Evolutionary conservation across 2,888 invertebrate genomes (phyloP).

Genomic region (Dicyrtomina minuta): DNA sequence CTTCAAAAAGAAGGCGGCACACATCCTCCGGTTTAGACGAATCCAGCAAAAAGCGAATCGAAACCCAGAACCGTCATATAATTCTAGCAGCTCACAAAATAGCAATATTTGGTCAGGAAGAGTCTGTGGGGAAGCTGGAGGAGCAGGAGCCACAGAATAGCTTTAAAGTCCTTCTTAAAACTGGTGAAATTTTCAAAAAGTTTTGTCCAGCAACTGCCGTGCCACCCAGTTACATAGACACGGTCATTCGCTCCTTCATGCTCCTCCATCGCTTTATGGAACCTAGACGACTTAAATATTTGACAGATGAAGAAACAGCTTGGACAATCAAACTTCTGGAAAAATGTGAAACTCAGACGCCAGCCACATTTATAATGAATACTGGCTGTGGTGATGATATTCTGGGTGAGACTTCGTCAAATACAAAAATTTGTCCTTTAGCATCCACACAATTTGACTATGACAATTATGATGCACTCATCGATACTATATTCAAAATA

Average conservation of each 20-base stretch:
- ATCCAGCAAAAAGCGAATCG: neutral
- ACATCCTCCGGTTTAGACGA: neutral
- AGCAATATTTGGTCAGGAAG: conserved; percentile 8
- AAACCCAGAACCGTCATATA: conserved; percentile 15
- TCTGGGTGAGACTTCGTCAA: neutral
- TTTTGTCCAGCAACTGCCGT: conserved; percentile 17
- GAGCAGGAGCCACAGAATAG: conserved; percentile 3
- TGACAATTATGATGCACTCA: conserved; percentile 6
- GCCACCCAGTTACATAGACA: conserved; percentile 9
- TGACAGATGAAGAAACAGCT: conserved; percentile 3
- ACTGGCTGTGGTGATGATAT: conserved; percentile 2
- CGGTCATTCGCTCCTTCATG: neutral
- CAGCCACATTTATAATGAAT: neutral
- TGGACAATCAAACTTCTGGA: conserved; percentile 8
- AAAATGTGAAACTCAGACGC: neutral
- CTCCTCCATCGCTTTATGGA: neutral
- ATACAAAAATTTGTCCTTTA: conserved; percentile 13
- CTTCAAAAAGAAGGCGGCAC: no score
- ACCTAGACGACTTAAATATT: neutral
- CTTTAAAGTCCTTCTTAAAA: neutral
- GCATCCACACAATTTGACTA: neutral
- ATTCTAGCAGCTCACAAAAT: conserved; percentile 14
- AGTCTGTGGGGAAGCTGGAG: no score
- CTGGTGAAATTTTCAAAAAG: conserved; percentile 9
- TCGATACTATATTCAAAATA: conserved; percentile 23